Base-by-base conservation (phyloP, 2,888 invertebrate genomes). In the Agrotis exclamationis region DNA sequence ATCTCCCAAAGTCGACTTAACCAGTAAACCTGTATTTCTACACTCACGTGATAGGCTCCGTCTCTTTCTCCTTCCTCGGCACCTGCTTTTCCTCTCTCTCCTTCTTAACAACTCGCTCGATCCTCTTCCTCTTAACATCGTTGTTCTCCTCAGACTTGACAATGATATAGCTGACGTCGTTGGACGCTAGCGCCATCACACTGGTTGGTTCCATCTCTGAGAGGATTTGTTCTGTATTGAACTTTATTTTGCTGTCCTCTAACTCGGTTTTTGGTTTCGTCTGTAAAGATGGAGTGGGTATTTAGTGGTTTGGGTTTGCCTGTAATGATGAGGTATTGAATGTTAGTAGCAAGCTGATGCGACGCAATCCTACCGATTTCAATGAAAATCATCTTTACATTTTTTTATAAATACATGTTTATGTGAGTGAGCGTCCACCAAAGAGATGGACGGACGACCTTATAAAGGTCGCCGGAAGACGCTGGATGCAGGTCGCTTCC, bases 121-220 rank as follows among this genome's bases (percentile, higher is more conserved):
- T 18, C 2, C 51, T 63, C 57, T 66, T 80, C 54, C 68, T 82
- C 59, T 86, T 84, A 0, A 62, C 44, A 0, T 82, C 73, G 0
- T 70, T 54, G 0, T 63, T 70, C 0, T 90, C 88, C 0, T 89
- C 88, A 0, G 89, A 77, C 73, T 94, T 94, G 2, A 96, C 91
- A n/a, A 96, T 94, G 47, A 96, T 94, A 68, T 96, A 96, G 74
- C 93, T 94, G 3, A 95, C 93, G n/a, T 95, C 93, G 0, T 93
- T 89, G 0, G 91, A 91, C 0, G 92, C 92, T 0, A 94, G 67
- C 0, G 86, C 89, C 73, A 87, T 90, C 0, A 94, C 83, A 44
- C 86, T 88, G 0, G 90, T 90, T 0, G 94, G 90, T 0, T 84
- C 81, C 89, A 94, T 90, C 0, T 90, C 84, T 0, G 91, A 89